Evolutionary conservation across 2,888 invertebrate genomes (phyloP).

Genomic region (Lithophane socia): DNA sequence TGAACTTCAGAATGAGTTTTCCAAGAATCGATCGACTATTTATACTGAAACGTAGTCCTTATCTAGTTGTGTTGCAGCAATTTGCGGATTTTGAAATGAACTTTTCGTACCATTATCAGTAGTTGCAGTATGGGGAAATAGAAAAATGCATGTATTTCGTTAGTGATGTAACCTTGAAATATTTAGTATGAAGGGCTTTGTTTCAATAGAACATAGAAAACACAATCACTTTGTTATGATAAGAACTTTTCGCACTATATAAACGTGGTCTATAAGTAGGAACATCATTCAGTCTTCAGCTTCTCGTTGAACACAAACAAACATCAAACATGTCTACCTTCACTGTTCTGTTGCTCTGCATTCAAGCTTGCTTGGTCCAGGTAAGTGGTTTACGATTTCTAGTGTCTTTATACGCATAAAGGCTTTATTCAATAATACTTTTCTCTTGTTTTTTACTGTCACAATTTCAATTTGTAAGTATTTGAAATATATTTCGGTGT

Average conservation of each 20-base stretch:
- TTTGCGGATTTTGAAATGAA: neutral
- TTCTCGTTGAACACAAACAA: neutral
- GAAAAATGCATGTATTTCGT: slow-evolving; percentile 1
- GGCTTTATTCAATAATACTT: too few species aligned
- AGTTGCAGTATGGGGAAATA: neutral
- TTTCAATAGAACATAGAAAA: neutral
- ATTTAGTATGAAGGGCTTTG: neutral
- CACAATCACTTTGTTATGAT: neutral
- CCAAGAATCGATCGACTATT: neutral
- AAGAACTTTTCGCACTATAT: neutral
- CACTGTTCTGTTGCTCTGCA: slow-evolving; percentile 14
- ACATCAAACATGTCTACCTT: slow-evolving; percentile 9
- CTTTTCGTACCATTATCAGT: slow-evolving; percentile 7
- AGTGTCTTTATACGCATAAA: too few species aligned
- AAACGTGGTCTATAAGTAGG: neutral
- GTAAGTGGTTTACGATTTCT: neutral
- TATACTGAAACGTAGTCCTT: neutral
- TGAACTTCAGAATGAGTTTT: neutral
- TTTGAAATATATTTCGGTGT: neutral
- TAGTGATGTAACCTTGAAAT: neutral
- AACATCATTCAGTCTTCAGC: neutral
- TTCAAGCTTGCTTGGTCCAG: slow-evolving; percentile 20
- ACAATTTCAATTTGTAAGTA: neutral
- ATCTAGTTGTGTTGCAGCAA: slow-evolving; percentile 7
- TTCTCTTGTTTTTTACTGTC: neutral